Evolutionary conservation across 1,140 invertebrate genomes (phyloP), one percentile per base, ranked within the genome.

Genomic region (Leptoteleia sp.): DNA sequence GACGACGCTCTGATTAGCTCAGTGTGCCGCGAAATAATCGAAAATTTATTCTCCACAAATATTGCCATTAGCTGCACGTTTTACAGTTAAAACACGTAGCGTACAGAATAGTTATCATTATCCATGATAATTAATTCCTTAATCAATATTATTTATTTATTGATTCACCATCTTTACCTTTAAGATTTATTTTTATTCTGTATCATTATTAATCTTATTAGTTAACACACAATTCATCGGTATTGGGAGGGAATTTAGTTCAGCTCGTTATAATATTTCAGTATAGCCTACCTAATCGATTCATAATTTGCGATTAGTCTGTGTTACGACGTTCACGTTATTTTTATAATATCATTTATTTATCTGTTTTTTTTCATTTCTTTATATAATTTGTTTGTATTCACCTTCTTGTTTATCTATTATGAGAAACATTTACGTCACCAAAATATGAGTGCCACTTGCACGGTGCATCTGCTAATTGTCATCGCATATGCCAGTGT

Each of bases 201-300:
- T 75, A 75, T 81, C 75, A 19, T 82, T 70, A 82, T 87, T 86
- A 87, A 83, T 84, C 84, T 87, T 87, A 88, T 87, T 87, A 87
- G 82, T 88, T 88, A 87, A 88, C 87, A 87, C 84, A 87, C 83
- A 87, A 83, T 85, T 83, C 86, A 86, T 86, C 82, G 80, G 85
- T 86, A 82, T 79, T 85, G 85, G 88, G 87, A 88, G 85, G 88
- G 87, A 88, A 87, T 88, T 87, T 84, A 87, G 83, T 88, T 76
- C 84, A 84, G 83, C 83, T 81, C 81, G 70, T 82, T 82, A 81
- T 83, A 81, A 81, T 83, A 52, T 79, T 81, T 83, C 67, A 65
- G 73, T 83, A 82, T 83, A 82, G 83, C 84, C 84, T 86, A 85
- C 67, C 78, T 85, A 85, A 76, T 81, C 76, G 82, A 82, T 67